phyloP scores from a whole-genome alignment of 1,140 invertebrate genomes.

The Ips typographus region DNA sequence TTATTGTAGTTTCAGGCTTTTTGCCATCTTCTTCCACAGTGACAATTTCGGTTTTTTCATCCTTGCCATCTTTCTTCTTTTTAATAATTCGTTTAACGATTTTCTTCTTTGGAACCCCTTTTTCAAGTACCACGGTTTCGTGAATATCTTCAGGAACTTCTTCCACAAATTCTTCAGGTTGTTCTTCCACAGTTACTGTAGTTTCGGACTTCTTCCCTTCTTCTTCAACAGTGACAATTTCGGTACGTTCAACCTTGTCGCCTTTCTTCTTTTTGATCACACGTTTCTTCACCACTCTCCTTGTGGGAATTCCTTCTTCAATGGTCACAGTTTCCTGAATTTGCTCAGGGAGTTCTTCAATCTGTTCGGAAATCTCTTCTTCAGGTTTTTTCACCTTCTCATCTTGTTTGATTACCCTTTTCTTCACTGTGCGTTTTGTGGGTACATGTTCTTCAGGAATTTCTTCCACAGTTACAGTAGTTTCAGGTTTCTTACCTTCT shows the following conservation, averaged over 20 bases:
- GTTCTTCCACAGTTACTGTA: slow-evolving; percentile 44
- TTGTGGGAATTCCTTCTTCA: slow-evolving; percentile 29
- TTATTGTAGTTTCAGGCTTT: slow-evolving; percentile 41
- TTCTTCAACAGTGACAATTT: slow-evolving; percentile 52
- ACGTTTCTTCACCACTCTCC: slow-evolving; percentile 45
- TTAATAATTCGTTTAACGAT: slow-evolving; percentile 42
- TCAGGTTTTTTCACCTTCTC: slow-evolving; percentile 51
- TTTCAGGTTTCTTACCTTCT: slow-evolving; percentile 47
- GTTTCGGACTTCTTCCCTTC: slow-evolving; percentile 49
- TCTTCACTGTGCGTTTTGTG: slow-evolving; percentile 46
- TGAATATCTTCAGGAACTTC: slow-evolving; percentile 40
- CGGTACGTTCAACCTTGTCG: slow-evolving; percentile 26
- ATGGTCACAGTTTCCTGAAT: slow-evolving; percentile 41
- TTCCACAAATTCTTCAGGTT: slow-evolving; percentile 19
- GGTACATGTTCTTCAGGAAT: slow-evolving; percentile 45
- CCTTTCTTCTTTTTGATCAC: slow-evolving; percentile 31
- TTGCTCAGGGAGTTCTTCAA: slow-evolving; percentile 51
- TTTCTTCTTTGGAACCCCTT: slow-evolving; percentile 41
- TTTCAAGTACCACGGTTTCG: slow-evolving; percentile 44
- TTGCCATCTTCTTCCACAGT: slow-evolving; percentile 40
- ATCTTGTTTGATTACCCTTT: slow-evolving; percentile 52
- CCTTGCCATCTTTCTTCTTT: slow-evolving; percentile 41
- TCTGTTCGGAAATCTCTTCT: slow-evolving; percentile 43
- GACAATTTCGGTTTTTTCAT: slow-evolving; percentile 44
- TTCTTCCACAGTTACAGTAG: background rate